Percentiles rank a stretch among this genome's conserved stretches.
phyloP scores from a whole-genome alignment of 2,113 vertebrate genomes.

The Protobothrops mucrosquamatus region DNA sequence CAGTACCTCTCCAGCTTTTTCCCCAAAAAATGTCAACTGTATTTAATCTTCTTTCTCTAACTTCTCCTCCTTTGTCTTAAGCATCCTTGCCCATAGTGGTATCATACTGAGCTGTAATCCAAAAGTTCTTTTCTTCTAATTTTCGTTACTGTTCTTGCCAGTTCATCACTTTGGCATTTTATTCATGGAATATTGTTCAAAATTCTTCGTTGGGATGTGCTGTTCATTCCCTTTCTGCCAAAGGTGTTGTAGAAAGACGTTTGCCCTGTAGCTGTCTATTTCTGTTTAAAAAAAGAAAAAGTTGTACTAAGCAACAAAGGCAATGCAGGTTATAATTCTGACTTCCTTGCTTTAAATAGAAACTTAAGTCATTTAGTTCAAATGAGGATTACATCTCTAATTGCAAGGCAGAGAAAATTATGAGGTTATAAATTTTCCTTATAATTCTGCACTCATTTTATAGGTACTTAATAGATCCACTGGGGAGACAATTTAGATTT shows the following conservation, averaged over 20 bases:
- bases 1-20: constrained; percentile 22
- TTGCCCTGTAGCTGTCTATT: constrained; percentile 19
- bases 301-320: constrained; percentile 15
- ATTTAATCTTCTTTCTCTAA: constrained; percentile 10
- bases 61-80: constrained; percentile 8
- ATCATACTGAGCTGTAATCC: neutral
- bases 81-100: neutral
- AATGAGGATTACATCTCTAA: neutral
- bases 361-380: neutral
- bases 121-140: constrained; percentile 14
- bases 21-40: constrained; percentile 10
- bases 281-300: constrained; percentile 21
- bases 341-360: neutral
- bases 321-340: neutral
- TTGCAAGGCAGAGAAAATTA: constrained; percentile 35
- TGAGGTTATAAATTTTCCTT: constrained; percentile 43
- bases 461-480: neutral
- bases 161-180: constrained; percentile 6
- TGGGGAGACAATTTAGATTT: neutral
- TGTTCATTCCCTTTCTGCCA: constrained; percentile 3
- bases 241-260: constrained; percentile 38
- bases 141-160: constrained; percentile 3
- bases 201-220: constrained; percentile 13
- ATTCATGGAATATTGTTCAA: neutral
- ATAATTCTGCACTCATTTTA: constrained; percentile 44